Evolutionary conservation across 2,113 vertebrate species (phyloP).

Genomic region (Glareola pratincola): DNA sequence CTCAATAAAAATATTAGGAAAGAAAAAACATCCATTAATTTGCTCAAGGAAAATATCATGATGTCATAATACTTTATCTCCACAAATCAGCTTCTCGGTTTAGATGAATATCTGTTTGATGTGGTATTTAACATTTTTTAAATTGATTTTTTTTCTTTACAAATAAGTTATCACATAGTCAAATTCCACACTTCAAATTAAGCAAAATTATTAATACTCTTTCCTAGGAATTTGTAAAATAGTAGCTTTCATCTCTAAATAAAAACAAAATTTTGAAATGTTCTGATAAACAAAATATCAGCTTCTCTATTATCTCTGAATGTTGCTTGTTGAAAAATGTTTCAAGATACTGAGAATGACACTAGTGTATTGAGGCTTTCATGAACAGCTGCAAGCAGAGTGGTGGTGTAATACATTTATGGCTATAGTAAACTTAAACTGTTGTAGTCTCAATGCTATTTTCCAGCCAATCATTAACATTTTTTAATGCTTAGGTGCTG

Average conservation of each 20-base stretch:
- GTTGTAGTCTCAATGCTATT: not conserved
- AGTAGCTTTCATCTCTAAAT: not conserved
- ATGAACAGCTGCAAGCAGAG: not conserved
- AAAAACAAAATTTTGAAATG: not conserved
- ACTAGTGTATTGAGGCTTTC: constrained; percentile 14
- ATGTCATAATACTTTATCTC: not conserved
- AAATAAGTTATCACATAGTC: not conserved
- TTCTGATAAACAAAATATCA: not conserved
- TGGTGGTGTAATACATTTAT: not conserved
- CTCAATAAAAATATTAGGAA: not conserved
- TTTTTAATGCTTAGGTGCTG: not conserved
- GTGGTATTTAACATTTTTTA: not conserved
- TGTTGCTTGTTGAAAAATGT: not conserved
- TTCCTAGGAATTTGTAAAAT: not conserved
- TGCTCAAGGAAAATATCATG: not conserved
- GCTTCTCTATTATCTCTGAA: not conserved
- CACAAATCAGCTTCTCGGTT: not conserved
- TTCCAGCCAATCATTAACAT: not conserved
- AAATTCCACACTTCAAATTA: not conserved
- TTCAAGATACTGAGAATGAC: not conserved
- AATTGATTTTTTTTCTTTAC: not conserved
- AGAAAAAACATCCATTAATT: not conserved
- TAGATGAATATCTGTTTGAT: not conserved
- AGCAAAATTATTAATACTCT: not conserved
- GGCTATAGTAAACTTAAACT: constrained; percentile 8